Evolutionary conservation across 2,888 invertebrate genomes (phyloP), one percentile per base, ranked within the genome.

Genomic region (Zaprionus obscuricornis): DNA sequence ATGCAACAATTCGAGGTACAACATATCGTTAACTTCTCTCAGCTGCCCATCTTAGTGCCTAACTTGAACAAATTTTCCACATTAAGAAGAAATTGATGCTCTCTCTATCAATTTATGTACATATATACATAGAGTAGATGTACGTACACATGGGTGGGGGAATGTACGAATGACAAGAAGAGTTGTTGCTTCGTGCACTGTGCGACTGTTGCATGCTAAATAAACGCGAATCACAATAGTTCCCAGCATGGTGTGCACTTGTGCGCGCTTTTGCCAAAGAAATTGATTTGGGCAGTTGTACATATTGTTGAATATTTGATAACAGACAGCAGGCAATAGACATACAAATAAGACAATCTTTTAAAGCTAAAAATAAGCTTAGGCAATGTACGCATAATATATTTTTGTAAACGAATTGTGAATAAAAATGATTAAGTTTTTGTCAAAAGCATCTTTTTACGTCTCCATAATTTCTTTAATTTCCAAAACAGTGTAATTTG

Each of bases 401-500:
- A n/a, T n/a, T n/a, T n/a, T 22, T 39, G 39, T 39, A 13, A 13
- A 20, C 39, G 18, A 22, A 22, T 39, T 11, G 24, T 24, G 10
- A 17, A 36, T 36, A 36, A n/a, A n/a, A n/a, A n/a, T n/a, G n/a
- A n/a, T n/a, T n/a, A n/a, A n/a, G n/a, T n/a, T n/a, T 43, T 36
- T 22, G 1, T 11, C 22, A n/a, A 2, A 14, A 14, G 4, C 8
- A 16, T 40, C 16, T 17, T 20, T 24, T 42, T 27, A 31, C 26
- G 5, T 22, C 26, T 1, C 17, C 4, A 7, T 6, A n/a, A 16
- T 4, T 27, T 1, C 56, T 67, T 64, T 66, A 69, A 66, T 76
- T 78, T 74, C 81, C 84, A 84, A 76, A 84, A 66, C 82, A 66
- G 77, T 69, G 85, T 66, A 81, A 84, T 78, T 78, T 84, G 83